Evolutionary conservation across 2,888 invertebrate species (phyloP).

Genomic region (Thymelicus lineola): DNA sequence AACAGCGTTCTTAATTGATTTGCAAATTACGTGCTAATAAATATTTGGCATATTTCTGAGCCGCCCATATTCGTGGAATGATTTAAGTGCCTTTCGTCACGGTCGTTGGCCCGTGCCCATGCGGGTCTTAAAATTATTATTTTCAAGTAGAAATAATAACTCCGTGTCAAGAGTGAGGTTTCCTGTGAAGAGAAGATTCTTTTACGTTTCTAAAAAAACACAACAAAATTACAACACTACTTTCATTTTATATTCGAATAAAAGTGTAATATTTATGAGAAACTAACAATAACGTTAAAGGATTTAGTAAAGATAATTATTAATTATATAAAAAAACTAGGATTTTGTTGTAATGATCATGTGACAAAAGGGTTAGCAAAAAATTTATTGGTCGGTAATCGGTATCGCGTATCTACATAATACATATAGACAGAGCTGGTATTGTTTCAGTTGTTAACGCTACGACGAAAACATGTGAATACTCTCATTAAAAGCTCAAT

Average conservation of each 20-base stretch:
- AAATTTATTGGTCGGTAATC: too few species aligned
- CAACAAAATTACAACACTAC: too few species aligned
- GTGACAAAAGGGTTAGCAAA: constrained; percentile 5
- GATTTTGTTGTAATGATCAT: too few species aligned
- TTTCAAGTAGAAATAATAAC: background rate
- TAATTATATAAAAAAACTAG: too few species aligned
- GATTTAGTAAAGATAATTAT: background rate
- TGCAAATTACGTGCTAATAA: constrained; percentile 37
- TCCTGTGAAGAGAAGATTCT: background rate
- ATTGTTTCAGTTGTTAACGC: constrained; percentile 11
- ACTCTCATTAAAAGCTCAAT: constrained; percentile 47
- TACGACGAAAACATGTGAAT: constrained; percentile 49
- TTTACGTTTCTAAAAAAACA: too few species aligned
- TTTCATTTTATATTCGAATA: too few species aligned
- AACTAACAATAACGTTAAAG: too few species aligned
- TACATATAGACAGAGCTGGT: too few species aligned
- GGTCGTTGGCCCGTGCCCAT: constrained; percentile 18
- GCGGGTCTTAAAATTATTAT: constrained; percentile 9
- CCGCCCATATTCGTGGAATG: constrained; percentile 23
- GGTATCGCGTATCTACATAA: too few species aligned
- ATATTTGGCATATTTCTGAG: constrained; percentile 35
- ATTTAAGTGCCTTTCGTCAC: constrained; percentile 31
- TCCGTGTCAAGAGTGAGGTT: background rate
- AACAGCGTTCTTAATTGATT: constrained; percentile 40
- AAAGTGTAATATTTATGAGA: too few species aligned